Evolutionary conservation across 2,113 vertebrate species (phyloP).

Genomic region (Terrapene triunguis): DNA sequence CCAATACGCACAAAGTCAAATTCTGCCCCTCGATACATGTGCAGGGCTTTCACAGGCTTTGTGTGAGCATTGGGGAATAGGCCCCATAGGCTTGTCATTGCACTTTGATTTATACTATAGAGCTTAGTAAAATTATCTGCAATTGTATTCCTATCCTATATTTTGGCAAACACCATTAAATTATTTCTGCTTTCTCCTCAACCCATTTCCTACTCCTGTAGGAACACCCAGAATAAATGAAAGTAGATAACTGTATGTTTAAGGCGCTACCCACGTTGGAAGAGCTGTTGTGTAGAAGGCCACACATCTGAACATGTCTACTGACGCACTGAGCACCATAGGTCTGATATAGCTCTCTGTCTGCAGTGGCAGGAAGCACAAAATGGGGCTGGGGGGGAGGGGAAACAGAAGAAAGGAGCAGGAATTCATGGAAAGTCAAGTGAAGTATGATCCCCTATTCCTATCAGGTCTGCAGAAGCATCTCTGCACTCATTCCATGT

Average conservation of each 20-base stretch:
- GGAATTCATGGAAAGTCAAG: not conserved
- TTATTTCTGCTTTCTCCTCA: conserved; percentile 8
- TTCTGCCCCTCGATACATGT: not conserved
- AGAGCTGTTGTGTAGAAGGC: not conserved
- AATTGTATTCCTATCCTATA: conserved; percentile 14
- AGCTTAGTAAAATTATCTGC: not conserved
- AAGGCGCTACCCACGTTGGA: not conserved
- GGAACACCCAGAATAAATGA: not conserved
- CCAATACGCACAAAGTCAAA: not conserved
- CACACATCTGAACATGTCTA: accelerated
- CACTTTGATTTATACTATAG: not conserved
- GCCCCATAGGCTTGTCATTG: not conserved
- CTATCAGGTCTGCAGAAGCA: not conserved
- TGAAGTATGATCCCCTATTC: not conserved
- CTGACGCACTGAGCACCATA: not conserved
- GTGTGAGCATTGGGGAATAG: not conserved
- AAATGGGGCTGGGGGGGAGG: not conserved
- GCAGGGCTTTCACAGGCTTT: not conserved
- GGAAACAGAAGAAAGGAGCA: not conserved
- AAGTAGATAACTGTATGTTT: not conserved
- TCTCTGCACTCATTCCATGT: not conserved
- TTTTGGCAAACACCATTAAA: conserved; percentile 21
- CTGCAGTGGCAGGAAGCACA: not conserved
- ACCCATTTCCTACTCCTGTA: not conserved
- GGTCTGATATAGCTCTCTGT: not conserved